Evolutionary conservation across 1,140 invertebrate species (phyloP).

Genomic region (Brachionus koreanus): DNA sequence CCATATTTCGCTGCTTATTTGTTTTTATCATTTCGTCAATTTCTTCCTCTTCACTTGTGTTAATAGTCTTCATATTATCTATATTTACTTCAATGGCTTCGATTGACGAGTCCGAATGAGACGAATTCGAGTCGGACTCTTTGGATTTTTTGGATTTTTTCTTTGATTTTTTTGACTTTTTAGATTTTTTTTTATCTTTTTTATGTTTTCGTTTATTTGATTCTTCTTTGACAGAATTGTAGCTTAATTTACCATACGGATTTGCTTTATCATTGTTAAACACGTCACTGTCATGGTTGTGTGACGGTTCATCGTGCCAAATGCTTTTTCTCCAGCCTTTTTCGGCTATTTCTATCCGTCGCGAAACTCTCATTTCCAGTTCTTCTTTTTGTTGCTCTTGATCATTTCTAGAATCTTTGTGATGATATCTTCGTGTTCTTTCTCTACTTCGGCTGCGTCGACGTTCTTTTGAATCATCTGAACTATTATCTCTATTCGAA

Average conservation of each 20-base stretch:
- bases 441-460: not conserved
- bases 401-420: not conserved
- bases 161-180: constrained; percentile 33
- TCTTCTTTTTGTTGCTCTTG: not conserved
- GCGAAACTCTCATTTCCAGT: not conserved
- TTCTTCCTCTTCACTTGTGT: constrained; percentile 37
- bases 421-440: not conserved
- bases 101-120: not conserved
- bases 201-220: not conserved
- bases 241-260: constrained; percentile 20
- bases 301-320: constrained; percentile 28
- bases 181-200: constrained; percentile 31
- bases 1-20: not conserved
- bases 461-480: not conserved
- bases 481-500: not conserved
- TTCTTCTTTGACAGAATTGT: not conserved
- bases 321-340: constrained; percentile 29
- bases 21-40: constrained; percentile 40
- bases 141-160: constrained; percentile 24
- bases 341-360: constrained; percentile 40
- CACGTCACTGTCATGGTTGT: constrained; percentile 28
- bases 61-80: constrained; percentile 22
- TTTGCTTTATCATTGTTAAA: constrained; percentile 35
- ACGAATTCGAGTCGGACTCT: not conserved
- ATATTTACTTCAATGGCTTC: constrained; percentile 38